Percentiles rank a stretch among this genome's conserved stretches.
Conservation (phyloP, 1,140 invertebrate genomes). For the Vanessa atalanta region DNA sequence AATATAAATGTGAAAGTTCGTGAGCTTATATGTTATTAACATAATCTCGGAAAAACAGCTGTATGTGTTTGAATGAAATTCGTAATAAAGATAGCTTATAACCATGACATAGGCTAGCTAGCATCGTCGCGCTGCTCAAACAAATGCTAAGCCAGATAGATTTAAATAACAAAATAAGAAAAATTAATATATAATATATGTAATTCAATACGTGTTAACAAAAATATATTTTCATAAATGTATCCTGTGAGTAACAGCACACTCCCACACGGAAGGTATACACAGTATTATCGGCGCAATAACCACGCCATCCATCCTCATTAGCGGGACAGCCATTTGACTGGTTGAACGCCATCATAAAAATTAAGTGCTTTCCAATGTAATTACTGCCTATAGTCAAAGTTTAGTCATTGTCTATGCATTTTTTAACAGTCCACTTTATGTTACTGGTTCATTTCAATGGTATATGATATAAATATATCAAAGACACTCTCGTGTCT, state of each 20-base stretch:
- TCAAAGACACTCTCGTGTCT: no score
- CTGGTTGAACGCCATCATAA: constrained; percentile 31
- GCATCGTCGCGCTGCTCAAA: no score
- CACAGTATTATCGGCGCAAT: constrained; percentile 44
- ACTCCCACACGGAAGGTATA: constrained; percentile 6
- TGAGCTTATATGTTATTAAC: no score
- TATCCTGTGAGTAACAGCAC: constrained; percentile 12
- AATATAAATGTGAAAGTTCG: no score
- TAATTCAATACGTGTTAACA: background rate
- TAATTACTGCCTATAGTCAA: constrained; percentile 10
- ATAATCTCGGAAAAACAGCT: no score
- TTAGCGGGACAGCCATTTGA: constrained; percentile 43
- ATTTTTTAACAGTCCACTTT: background rate
- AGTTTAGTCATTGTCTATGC: background rate
- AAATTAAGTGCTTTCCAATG: constrained; percentile 24
- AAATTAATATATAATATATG: background rate
- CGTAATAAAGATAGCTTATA: no score
- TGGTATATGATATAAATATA: no score
- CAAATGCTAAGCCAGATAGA: no score
- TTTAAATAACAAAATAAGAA: no score
- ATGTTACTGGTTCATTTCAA: no score
- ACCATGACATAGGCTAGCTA: no score
- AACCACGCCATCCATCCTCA: constrained; percentile 52
- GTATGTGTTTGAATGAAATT: no score
- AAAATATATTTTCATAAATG: background rate